phyloP scores from a whole-genome alignment of 2,797 vertebrate species.

The Tokudaia muenninki region DNA sequence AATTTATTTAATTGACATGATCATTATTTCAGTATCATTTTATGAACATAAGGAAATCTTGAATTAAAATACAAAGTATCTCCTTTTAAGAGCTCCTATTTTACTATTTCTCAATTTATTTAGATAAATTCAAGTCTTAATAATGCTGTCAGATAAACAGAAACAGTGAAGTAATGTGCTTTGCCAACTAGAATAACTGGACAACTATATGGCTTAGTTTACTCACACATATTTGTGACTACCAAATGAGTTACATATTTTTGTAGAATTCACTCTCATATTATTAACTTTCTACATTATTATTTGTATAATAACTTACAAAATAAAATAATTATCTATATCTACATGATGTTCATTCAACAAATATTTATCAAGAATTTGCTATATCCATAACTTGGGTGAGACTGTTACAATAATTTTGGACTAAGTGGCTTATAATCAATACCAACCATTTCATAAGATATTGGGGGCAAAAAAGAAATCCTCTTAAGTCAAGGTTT shows the following conservation, averaged over 20 bases:
- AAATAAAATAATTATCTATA: constrained; percentile 1
- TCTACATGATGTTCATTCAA: constrained; percentile 1
- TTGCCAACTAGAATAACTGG: background rate
- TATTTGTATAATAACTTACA: background rate
- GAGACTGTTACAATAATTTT: background rate
- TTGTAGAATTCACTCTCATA: background rate
- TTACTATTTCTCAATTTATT: constrained; percentile 27
- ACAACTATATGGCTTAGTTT: background rate
- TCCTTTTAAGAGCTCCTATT: background rate
- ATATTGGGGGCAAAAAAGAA: background rate
- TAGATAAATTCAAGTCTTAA: background rate
- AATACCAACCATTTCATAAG: background rate
- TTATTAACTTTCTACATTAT: background rate
- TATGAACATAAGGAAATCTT: constrained; percentile 15
- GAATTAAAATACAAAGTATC: constrained; percentile 6
- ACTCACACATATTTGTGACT: background rate
- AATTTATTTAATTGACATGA: constrained; percentile 55
- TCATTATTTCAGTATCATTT: constrained; percentile 26
- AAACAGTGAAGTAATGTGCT: background rate
- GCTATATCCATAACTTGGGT: background rate
- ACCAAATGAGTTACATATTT: background rate
- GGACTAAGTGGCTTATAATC: background rate
- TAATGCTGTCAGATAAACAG: background rate
- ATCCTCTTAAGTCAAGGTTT: background rate
- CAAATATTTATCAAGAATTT: background rate